phyloP scores from a whole-genome alignment of 2,797 vertebrate species.

The Emys orbicularis region DNA sequence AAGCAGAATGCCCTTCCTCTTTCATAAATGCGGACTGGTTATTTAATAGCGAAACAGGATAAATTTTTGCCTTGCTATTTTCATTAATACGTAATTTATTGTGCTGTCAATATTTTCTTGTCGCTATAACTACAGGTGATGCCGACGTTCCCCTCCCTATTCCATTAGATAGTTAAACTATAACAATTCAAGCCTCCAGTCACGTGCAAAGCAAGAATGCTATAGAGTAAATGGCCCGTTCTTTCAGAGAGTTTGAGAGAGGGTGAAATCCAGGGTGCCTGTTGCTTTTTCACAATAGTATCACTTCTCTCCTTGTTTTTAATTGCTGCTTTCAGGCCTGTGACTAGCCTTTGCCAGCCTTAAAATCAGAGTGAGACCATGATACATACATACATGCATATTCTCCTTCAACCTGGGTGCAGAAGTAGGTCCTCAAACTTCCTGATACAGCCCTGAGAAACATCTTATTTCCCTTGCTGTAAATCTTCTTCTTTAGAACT shows the following conservation, averaged over 20 bases:
- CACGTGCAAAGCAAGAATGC: background rate
- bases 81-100: background rate
- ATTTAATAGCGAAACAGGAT: background rate
- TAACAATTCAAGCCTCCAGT: background rate
- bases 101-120: background rate
- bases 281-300: background rate
- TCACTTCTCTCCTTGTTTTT: background rate
- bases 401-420: background rate
- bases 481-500: background rate
- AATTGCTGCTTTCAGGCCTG: background rate
- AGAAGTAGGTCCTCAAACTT: background rate
- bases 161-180: background rate
- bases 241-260: background rate
- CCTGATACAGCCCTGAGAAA: background rate
- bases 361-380: background rate
- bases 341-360: background rate
- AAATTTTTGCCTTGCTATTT: background rate
- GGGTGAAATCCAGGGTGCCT: too few species aligned
- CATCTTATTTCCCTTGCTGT: background rate
- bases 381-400: background rate
- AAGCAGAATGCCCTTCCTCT: background rate
- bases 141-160: too few species aligned
- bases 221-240: background rate
- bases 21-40: background rate
- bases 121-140: background rate